phyloP scores from a whole-genome alignment of 1,140 invertebrate species.

The Dolichoris vasculosae region DNA sequence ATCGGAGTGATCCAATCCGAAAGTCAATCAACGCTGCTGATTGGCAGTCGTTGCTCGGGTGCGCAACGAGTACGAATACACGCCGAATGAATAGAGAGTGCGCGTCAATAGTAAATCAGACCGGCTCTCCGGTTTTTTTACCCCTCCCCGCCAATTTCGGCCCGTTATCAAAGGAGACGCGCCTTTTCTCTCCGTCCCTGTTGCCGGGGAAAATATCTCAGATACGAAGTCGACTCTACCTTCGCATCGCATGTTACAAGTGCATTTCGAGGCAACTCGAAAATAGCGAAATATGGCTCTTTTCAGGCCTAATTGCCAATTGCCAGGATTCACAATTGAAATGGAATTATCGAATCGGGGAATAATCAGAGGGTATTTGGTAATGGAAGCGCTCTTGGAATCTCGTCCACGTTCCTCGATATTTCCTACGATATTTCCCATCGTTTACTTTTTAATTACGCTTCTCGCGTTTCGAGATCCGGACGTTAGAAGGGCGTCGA shows the following conservation, averaged over 20 bases:
- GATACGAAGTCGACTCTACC: background rate
- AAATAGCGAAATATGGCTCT: background rate
- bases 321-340: too few species aligned
- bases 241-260: background rate
- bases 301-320: background rate
- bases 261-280: background rate
- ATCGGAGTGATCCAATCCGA: conserved; percentile 36
- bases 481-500: too few species aligned
- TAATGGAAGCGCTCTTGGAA: too few species aligned
- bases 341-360: too few species aligned
- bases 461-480: too few species aligned
- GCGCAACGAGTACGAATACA: background rate
- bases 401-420: too few species aligned
- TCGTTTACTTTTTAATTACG: too few species aligned
- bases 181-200: background rate
- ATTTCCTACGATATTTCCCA: too few species aligned
- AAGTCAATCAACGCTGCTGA: conserved; percentile 49
- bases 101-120: conserved; percentile 39
- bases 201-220: background rate
- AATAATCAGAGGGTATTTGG: too few species aligned
- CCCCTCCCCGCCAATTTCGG: background rate
- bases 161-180: background rate
- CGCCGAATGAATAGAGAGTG: conserved; percentile 29
- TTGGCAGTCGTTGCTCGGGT: conserved; percentile 22
- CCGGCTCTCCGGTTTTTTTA: background rate